phyloP scores from a whole-genome alignment of 2,797 vertebrate species.

The Hydrocynus forskahlii region DNA sequence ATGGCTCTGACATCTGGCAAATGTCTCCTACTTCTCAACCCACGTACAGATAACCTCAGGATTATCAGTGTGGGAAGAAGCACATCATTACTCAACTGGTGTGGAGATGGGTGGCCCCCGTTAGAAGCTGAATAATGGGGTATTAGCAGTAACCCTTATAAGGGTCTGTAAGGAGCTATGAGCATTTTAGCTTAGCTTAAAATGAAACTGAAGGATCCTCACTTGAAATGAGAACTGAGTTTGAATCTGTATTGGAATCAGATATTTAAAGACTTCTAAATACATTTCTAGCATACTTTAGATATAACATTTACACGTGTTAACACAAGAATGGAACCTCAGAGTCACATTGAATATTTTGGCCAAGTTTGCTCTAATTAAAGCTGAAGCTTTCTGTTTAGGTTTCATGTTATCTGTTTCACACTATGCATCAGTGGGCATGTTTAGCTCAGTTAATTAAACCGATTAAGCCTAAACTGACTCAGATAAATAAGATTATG shows the following conservation, averaged over 20 bases:
- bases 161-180: background rate
- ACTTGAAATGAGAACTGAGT: background rate
- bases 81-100: constrained; percentile 7
- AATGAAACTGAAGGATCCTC: background rate
- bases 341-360: too few relatives aligned
- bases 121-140: background rate
- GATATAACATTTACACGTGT: background rate
- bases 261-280: background rate
- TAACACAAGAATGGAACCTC: too few relatives aligned
- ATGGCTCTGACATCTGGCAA: constrained; percentile 59
- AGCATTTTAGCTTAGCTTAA: background rate
- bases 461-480: background rate
- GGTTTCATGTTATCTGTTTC: background rate
- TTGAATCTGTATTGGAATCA: background rate
- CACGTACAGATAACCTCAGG: constrained; percentile 17
- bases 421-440: background rate
- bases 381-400: background rate
- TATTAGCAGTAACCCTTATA: background rate
- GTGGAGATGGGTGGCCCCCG: constrained; percentile 3
- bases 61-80: constrained; percentile 9
- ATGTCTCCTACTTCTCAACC: constrained; percentile 38
- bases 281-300: too few relatives aligned
- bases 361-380: too few relatives aligned
- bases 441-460: constrained; percentile 1
- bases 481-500: background rate